These are phyloP conservation scores for Muntiacus muntjak DNA, from an alignment of 2,113 vertebrate genomes.

Conservation along the genomic window DNA sequence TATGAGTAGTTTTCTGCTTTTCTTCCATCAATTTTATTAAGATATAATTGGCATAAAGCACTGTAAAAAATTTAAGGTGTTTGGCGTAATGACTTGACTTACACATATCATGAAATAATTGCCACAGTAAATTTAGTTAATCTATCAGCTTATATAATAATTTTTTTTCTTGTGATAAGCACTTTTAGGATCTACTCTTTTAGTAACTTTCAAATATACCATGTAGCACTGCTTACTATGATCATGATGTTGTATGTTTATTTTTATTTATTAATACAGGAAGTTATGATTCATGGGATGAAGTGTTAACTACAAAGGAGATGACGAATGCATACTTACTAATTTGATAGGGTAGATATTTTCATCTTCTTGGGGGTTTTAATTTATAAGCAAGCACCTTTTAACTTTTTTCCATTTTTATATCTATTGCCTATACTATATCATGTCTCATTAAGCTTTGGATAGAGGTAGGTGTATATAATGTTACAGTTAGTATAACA, in stretches of 20 bases:
- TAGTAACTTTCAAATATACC: background rate
- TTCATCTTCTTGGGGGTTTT: background rate
- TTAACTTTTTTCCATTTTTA: background rate
- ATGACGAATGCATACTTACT: background rate
- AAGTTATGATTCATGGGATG: background rate
- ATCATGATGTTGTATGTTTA: background rate
- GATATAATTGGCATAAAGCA: background rate
- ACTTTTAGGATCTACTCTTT: background rate
- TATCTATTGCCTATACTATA: background rate
- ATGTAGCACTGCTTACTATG: background rate
- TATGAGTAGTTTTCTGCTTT: background rate
- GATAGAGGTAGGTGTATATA: background rate
- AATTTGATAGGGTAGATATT: background rate
- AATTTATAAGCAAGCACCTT: background rate
- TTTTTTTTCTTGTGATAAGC: background rate
- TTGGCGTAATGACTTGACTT: background rate
- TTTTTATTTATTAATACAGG: background rate
- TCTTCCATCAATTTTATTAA: background rate
- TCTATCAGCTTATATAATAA: background rate
- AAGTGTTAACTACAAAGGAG: background rate
- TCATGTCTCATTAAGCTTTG: constrained; percentile 36
- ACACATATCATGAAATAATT: background rate
- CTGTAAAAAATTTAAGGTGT: background rate
- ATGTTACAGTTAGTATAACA: background rate
- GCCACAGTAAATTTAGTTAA: background rate